A percentile compares a stretch with the other conserved stretches of the same genome.
These are phyloP conservation scores for Coregonus sp. DNA, from an alignment of 2,797 vertebrate species.

Conservation along the genomic window DNA sequence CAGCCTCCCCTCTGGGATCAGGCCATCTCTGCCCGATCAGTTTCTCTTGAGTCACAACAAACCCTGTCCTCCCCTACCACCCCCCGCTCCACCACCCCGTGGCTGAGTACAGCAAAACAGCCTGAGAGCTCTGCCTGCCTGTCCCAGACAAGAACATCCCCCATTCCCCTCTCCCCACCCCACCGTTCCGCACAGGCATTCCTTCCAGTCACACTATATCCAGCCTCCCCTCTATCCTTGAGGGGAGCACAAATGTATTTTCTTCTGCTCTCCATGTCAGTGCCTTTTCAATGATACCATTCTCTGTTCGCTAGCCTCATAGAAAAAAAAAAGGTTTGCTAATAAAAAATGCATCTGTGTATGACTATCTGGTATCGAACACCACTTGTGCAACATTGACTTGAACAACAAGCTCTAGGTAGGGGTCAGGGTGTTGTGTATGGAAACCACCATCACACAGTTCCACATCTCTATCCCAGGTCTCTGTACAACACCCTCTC, in stretches of 20 bases:
- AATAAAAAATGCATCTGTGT: not conserved
- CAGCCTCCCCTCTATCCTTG: not conserved
- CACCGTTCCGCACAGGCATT: not conserved
- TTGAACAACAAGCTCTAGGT: not conserved
- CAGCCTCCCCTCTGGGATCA: constrained; percentile 23
- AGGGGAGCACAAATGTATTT: not conserved
- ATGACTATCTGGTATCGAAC: not conserved
- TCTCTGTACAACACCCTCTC: constrained; percentile 16
- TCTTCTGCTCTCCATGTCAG: not conserved
- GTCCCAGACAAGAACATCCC: constrained; percentile 18
- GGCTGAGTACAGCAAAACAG: constrained; percentile 1
- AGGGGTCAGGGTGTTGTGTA: constrained; percentile 26
- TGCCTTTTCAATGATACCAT: not conserved
- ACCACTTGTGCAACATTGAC: not conserved
- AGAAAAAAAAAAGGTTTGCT: not conserved
- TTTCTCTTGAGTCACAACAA: constrained; percentile 5
- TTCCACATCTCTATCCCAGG: constrained; percentile 32
- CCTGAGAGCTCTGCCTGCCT: not conserved
- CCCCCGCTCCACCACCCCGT: not conserved
- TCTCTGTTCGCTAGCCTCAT: not conserved
- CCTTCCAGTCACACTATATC: not conserved
- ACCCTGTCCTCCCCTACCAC: not conserved
- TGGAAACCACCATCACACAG: constrained; percentile 31
- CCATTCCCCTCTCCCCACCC: not conserved
- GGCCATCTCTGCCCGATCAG: constrained; percentile 9